phyloP scores from a whole-genome alignment of 35 echinoderm and acorn worm genomes.

The Nesometra sesokonis region DNA sequence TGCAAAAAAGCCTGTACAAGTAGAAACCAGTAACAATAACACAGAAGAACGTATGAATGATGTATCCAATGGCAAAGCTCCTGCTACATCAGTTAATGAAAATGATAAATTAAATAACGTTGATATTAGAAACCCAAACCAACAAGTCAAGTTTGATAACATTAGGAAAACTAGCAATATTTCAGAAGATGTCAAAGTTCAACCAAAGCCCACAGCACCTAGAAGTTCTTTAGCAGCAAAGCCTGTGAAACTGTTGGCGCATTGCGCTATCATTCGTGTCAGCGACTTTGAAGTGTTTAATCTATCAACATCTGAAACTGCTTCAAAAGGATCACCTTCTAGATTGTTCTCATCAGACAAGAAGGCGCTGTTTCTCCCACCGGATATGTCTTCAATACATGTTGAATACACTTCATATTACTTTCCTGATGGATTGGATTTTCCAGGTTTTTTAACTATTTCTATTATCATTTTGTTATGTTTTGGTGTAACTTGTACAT shows the following conservation, averaged over 20 bases:
- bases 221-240: conserved; percentile 14
- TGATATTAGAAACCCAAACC: neutral
- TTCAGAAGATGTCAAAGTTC: conserved; percentile 13
- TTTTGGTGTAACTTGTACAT: neutral
- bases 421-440: conserved; percentile 88
- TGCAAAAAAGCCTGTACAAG: neutral
- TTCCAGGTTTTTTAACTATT: no score
- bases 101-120: neutral
- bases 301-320: conserved; percentile 18
- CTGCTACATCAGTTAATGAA: neutral
- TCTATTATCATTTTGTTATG: neutral
- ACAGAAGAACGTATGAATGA: neutral
- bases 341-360: conserved; percentile 75
- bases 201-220: conserved; percentile 6
- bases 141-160: neutral
- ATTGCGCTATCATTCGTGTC: conserved; percentile 61
- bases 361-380: conserved; percentile 63
- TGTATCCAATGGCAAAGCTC: neutral
- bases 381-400: conserved; percentile 84
- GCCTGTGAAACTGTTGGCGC: conserved; percentile 72
- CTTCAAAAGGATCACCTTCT: neutral
- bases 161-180: neutral
- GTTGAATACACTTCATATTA: conserved; percentile 94
- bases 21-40: neutral
- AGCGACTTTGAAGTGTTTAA: conserved; percentile 41